Conservation (phyloP, 2,797 vertebrate genomes). For the Melanotaenia boesemani region DNA sequence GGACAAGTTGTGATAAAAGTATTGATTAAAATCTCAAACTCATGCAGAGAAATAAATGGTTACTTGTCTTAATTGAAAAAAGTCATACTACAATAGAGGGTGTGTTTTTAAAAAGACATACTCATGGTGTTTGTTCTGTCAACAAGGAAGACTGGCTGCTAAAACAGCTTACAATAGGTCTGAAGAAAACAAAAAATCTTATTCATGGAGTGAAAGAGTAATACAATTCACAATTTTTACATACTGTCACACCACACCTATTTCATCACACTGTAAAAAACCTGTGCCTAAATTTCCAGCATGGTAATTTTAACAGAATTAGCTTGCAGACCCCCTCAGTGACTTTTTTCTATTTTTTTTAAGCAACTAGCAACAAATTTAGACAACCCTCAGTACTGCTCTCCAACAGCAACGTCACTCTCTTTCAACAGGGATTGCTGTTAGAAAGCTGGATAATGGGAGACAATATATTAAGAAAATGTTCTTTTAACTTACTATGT, state of each 20-base stretch:
- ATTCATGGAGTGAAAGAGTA: not conserved
- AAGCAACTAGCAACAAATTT: not conserved
- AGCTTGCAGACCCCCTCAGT: not conserved
- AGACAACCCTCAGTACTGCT: not conserved
- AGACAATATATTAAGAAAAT: not conserved
- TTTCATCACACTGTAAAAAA: not conserved
- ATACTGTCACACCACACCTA: not conserved
- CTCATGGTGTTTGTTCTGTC: constrained; percentile 1
- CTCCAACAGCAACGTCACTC: not conserved
- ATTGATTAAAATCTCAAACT: too few relatives aligned
- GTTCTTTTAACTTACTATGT: not conserved
- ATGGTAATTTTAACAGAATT: not conserved
- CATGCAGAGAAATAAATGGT: too few relatives aligned
- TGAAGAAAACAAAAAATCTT: not conserved
- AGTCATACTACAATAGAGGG: too few relatives aligned
- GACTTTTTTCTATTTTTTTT: not conserved
- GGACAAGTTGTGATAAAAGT: too few relatives aligned
- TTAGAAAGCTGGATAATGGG: not conserved
- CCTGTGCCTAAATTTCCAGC: not conserved
- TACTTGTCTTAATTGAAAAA: too few relatives aligned
- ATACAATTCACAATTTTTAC: not conserved
- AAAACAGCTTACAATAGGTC: not conserved
- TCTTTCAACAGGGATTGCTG: not conserved
- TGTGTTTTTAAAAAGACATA: not conserved
- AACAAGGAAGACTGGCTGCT: not conserved